phyloP scores from a whole-genome alignment of 2,113 vertebrate species.

The Etheostoma spectabile region DNA sequence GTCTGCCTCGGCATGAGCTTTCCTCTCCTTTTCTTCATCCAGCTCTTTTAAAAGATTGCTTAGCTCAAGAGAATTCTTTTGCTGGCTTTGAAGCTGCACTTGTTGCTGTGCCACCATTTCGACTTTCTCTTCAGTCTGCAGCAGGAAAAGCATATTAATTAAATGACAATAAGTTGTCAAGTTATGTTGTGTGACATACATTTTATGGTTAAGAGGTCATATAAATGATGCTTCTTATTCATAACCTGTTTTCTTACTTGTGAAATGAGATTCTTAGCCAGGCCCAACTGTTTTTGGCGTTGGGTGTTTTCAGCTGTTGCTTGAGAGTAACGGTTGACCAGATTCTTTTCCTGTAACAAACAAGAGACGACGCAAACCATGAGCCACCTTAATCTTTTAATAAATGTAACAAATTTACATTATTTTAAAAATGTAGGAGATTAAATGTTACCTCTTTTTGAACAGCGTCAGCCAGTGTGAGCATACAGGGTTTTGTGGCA shows the following conservation, averaged over 20 bases:
- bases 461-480: slow-evolving; percentile 87
- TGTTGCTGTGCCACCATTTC: slow-evolving; percentile 71
- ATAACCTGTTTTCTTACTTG: slow-evolving; percentile 82
- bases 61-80: slow-evolving; percentile 68
- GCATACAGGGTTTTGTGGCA: slow-evolving; percentile 79
- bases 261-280: slow-evolving; percentile 86
- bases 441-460: slow-evolving; percentile 86
- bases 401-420: neutral
- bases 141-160: slow-evolving; percentile 42
- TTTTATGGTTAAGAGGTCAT: slow-evolving; percentile 5
- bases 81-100: slow-evolving; percentile 81
- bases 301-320: slow-evolving; percentile 85
- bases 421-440: neutral
- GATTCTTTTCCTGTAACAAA: slow-evolving; percentile 86
- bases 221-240: neutral
- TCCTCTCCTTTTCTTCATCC: slow-evolving; percentile 86
- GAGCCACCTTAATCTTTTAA: neutral
- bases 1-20: slow-evolving; percentile 78
- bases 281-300: slow-evolving; percentile 88
- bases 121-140: slow-evolving; percentile 90
- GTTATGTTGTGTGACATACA: neutral
- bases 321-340: slow-evolving; percentile 86
- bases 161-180: neutral
- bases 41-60: slow-evolving; percentile 83
- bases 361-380: slow-evolving; percentile 5